Evolutionary conservation across 2,113 vertebrate species (phyloP).

Genomic region (Odobenus rosmarus): DNA sequence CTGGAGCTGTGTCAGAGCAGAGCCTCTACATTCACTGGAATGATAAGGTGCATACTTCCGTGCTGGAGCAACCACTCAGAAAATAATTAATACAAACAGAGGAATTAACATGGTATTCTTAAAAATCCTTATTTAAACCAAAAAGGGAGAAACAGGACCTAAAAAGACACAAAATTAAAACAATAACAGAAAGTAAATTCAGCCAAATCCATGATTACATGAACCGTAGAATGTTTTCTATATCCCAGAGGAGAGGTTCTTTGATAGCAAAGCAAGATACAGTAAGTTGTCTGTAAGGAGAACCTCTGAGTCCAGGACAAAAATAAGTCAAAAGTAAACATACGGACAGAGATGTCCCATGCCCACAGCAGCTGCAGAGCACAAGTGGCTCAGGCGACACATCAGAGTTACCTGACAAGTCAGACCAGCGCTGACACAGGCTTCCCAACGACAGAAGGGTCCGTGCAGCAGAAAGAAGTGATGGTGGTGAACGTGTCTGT

Average conservation of each 20-base stretch:
- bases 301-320: not conserved
- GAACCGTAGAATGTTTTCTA: not conserved
- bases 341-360: fast-evolving
- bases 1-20: fast-evolving
- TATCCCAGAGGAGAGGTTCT: no score
- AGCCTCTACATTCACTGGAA: fast-evolving
- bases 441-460: not conserved
- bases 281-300: not conserved
- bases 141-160: not conserved
- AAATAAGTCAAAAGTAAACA: not conserved
- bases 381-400: not conserved
- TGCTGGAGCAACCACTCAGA: not conserved
- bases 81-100: no score
- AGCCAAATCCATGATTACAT: not conserved
- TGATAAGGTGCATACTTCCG: no score
- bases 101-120: not conserved
- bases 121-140: not conserved
- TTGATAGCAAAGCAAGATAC: not conserved
- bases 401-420: not conserved
- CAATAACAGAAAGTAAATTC: no score
- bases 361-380: not conserved
- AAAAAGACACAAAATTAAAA: not conserved
- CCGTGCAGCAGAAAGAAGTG: fast-evolving
- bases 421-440: not conserved
- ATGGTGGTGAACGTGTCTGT: fast-evolving